Conservation (phyloP, 2,888 invertebrate species). For the Balanococcus diminutus region DNA sequence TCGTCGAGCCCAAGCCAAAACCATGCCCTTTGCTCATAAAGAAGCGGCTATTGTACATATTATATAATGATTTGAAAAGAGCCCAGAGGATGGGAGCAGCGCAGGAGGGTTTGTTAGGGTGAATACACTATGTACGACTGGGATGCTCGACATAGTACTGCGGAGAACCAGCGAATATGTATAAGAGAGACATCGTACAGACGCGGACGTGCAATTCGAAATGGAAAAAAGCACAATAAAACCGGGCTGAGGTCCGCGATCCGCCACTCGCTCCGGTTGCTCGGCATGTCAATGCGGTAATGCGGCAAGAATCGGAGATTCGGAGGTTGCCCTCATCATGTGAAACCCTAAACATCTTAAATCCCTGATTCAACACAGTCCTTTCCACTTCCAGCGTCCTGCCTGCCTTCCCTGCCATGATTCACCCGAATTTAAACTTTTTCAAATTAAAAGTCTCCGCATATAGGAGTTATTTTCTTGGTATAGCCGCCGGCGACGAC, state of each 20-base stretch:
- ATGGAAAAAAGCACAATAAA: not conserved
- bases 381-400: not conserved
- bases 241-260: conserved; percentile 27
- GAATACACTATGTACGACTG: not conserved
- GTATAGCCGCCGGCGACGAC: not conserved
- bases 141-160: too few relatives aligned
- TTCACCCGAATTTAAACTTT: conserved; percentile 31
- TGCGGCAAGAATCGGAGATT: conserved; percentile 36
- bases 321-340: conserved; percentile 30
- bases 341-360: conserved; percentile 42
- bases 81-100: not conserved
- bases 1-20: not conserved
- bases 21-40: not conserved
- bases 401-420: not conserved
- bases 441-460: conserved; percentile 27
- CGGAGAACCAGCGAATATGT: not conserved
- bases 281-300: conserved; percentile 37
- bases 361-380: conserved; percentile 38
- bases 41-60: not conserved
- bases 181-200: not conserved
- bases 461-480: not conserved
- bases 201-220: conserved; percentile 19
- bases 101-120: conserved; percentile 8
- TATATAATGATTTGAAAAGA: not conserved
- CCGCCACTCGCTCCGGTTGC: conserved; percentile 9